These are phyloP conservation scores for Solenopsis fugax DNA, from an alignment of 1,140 invertebrate species.

Conservation along the genomic window DNA sequence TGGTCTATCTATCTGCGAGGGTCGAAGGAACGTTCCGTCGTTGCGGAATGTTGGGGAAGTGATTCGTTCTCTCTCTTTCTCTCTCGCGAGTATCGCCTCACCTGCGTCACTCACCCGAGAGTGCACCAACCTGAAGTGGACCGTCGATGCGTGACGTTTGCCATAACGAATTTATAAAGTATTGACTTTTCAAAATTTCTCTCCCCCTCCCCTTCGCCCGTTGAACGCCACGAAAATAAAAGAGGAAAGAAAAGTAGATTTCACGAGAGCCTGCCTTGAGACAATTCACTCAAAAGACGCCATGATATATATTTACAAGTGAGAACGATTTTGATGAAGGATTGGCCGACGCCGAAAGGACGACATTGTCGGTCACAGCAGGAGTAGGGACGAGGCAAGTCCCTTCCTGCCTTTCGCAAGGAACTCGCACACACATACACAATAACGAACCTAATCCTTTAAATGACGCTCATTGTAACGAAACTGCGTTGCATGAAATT, in stretches of 20 bases:
- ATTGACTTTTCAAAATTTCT: slow-evolving; percentile 9
- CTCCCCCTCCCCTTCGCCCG: not conserved
- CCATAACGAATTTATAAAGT: not conserved
- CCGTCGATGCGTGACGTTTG: not conserved
- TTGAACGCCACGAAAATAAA: not conserved
- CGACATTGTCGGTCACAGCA: not conserved
- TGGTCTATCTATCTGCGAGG: not conserved
- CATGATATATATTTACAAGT: too few species aligned
- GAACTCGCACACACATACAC: not conserved
- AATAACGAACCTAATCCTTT: not conserved
- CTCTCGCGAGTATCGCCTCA: not conserved
- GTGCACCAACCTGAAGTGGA: slow-evolving; percentile 4
- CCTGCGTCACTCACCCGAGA: not conserved
- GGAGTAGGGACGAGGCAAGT: not conserved
- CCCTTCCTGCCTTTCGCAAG: not conserved
- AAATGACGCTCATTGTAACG: not conserved
- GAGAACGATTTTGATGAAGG: too few species aligned
- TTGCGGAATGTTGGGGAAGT: not conserved
- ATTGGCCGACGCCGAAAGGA: too few species aligned
- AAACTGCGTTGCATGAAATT: slow-evolving; percentile 22
- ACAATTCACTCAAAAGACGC: not conserved
- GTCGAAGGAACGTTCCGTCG: not conserved
- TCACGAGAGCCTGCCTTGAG: not conserved
- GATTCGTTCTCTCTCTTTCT: not conserved
- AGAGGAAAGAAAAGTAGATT: not conserved